Percentiles rank a stretch among this genome's conserved stretches.
Conservation (phyloP, 1,140 invertebrate genomes). For the Chionoecetes opilio region DNA sequence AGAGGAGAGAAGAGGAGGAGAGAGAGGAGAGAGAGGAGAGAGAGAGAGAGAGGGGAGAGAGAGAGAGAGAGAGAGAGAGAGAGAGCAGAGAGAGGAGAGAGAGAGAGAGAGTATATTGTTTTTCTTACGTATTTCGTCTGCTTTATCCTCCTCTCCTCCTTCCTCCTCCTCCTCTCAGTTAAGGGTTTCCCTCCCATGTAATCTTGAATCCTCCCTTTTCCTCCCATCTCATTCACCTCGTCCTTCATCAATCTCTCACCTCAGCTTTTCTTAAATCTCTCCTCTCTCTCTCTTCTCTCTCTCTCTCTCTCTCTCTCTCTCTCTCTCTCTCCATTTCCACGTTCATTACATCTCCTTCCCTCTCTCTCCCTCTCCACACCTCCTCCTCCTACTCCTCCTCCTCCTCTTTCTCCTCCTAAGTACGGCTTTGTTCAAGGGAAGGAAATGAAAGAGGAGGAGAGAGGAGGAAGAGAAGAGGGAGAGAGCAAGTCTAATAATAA, state of each 20-base stretch:
- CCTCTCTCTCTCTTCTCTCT: neutral
- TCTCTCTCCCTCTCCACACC: neutral
- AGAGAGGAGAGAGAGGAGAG: no score
- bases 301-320: neutral
- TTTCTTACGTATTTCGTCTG: no score
- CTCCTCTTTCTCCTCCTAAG: neutral
- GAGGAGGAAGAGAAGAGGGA: neutral
- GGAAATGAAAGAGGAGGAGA: neutral
- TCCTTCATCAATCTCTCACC: neutral
- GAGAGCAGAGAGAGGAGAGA: no score
- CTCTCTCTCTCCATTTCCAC: neutral
- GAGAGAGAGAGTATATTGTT: no score
- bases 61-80: no score
- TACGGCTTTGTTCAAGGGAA: neutral
- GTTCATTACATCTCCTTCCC: neutral
- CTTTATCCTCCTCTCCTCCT: neutral
- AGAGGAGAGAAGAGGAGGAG: no score
- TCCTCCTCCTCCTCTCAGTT: constrained; percentile 35
- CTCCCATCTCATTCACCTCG: neutral
- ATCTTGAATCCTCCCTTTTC: neutral
- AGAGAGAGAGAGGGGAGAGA: no score
- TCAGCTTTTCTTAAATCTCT: neutral
- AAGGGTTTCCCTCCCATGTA: neutral
- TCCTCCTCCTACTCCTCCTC: constrained; percentile 29
- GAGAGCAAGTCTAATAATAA: no score